Conservation (phyloP, 2,113 vertebrate species). For the Solea solea region DNA sequence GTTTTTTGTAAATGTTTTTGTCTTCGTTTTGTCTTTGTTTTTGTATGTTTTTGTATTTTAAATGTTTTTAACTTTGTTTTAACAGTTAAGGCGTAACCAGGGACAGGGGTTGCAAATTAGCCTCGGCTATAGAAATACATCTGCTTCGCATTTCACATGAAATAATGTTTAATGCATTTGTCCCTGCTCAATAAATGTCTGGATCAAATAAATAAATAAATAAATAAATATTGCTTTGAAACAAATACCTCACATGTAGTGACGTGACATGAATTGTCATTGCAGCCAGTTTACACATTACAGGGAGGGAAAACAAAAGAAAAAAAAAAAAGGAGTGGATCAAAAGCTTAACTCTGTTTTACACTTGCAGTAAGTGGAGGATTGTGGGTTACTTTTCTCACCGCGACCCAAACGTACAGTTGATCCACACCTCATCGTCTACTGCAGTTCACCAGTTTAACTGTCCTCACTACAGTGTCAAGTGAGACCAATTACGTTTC, state of each 20-base stretch:
- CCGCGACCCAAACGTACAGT: slow-evolving; percentile 42
- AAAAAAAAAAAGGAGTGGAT: neutral
- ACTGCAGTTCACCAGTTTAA: slow-evolving; percentile 40
- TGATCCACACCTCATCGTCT: slow-evolving; percentile 58
- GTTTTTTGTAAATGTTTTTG: no score
- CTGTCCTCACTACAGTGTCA: slow-evolving; percentile 68
- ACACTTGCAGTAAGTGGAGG: slow-evolving; percentile 41
- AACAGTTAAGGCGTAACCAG: no score
- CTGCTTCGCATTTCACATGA: no score
- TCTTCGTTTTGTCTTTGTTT: no score
- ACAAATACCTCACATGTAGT: neutral
- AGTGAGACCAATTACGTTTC: slow-evolving; percentile 78
- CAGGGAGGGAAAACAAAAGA: neutral
- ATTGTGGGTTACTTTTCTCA: slow-evolving; percentile 37
- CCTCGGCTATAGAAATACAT: no score
- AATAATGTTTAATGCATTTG: no score
- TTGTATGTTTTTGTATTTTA: no score
- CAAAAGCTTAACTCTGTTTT: slow-evolving; percentile 18
- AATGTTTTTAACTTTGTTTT: no score
- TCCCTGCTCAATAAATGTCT: no score
- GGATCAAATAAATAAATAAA: no score
- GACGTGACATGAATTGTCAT: neutral
- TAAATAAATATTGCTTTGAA: no score
- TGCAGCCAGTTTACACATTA: neutral
- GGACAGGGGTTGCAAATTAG: no score